Evolutionary conservation across 2,888 invertebrate species (phyloP).

Genomic region (Andrena haemorrhoa): DNA sequence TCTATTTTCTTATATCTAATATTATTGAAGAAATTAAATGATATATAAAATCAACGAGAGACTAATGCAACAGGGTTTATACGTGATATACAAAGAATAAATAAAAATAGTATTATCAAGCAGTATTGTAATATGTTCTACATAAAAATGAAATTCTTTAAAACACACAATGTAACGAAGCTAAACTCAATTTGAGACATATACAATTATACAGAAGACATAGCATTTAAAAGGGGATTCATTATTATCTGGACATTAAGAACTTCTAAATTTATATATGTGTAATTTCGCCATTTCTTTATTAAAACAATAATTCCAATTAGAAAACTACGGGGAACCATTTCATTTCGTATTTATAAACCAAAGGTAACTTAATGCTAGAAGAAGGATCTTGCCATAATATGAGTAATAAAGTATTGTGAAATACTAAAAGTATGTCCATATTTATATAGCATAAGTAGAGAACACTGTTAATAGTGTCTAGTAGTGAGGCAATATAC

Average conservation of each 20-base stretch:
- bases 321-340: background rate
- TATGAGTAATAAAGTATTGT: background rate
- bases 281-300: background rate
- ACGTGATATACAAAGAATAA: background rate
- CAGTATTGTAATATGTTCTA: too few species aligned
- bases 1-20: background rate
- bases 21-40: background rate
- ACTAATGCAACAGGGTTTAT: background rate
- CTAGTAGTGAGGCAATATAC: background rate
- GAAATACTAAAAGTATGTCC: background rate
- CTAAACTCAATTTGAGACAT: background rate
- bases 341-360: background rate
- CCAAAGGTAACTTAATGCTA: background rate
- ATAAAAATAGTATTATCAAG: too few species aligned
- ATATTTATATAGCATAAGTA: background rate
- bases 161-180: too few species aligned
- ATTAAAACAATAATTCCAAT: background rate
- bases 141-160: too few species aligned
- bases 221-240: background rate
- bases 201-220: background rate
- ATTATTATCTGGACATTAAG: background rate
- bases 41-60: background rate
- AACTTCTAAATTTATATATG: background rate
- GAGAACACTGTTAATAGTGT: background rate
- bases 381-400: background rate